A percentile compares a stretch with the other conserved stretches of the same genome.
Conservation (phyloP, 1,140 invertebrate species). For the Platyura marginata region DNA sequence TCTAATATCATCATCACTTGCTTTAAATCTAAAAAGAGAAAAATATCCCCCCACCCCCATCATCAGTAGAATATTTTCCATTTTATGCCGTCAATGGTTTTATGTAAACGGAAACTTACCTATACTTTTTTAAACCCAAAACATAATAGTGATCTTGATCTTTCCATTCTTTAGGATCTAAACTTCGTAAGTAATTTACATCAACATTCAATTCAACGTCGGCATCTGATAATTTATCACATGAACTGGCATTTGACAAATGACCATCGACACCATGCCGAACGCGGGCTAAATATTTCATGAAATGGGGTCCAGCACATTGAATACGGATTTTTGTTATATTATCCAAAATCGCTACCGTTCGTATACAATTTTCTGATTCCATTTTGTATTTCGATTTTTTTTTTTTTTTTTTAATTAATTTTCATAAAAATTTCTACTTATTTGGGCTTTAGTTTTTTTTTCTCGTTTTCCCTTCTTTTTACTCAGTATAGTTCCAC, state of each 20-base stretch:
- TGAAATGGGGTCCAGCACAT: constrained; percentile 12
- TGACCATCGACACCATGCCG: constrained; percentile 1
- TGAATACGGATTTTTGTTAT: constrained; percentile 5
- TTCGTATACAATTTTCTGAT: neutral
- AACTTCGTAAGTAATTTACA: constrained; percentile 62
- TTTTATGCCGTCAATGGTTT: too few species aligned
- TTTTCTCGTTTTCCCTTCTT: neutral
- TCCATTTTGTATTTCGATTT: neutral
- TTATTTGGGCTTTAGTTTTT: too few species aligned
- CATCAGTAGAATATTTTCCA: neutral
- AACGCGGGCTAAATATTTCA: constrained; percentile 5
- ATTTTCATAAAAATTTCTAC: too few species aligned
- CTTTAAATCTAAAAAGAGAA: constrained; percentile 30
- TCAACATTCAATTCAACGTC: constrained; percentile 49
- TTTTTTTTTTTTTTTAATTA: neutral
- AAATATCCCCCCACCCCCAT: neutral
- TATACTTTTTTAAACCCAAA: constrained; percentile 63
- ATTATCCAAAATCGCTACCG: neutral
- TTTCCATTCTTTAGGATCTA: constrained; percentile 96
- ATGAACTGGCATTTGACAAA: neutral
- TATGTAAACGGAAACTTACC: constrained; percentile 23
- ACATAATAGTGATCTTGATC: constrained; percentile 94
- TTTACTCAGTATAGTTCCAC: neutral
- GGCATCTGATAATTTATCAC: neutral
- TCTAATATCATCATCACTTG: constrained; percentile 83